Conservation (phyloP, 2,888 invertebrate species). For the Ennomos quercinarius region DNA sequence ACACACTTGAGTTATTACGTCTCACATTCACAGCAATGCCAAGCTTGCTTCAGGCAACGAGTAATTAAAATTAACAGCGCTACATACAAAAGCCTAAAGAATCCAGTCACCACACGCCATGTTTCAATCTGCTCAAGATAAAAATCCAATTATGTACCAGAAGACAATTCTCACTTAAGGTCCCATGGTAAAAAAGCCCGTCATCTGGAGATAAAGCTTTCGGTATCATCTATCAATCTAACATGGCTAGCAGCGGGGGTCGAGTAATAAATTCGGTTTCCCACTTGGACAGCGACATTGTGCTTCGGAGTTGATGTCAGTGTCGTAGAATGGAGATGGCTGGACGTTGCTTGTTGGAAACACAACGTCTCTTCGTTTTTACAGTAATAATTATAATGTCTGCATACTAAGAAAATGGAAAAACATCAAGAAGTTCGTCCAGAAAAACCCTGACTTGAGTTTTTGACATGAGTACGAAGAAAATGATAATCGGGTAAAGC, state of each 20-base stretch:
- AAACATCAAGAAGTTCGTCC: no score
- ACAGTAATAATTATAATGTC: no score
- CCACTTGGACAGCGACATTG: constrained; percentile 41
- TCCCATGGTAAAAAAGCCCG: constrained; percentile 63
- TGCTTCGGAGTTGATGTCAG: constrained; percentile 12
- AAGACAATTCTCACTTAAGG: constrained; percentile 78
- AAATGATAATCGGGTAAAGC: no score
- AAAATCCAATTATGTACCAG: constrained; percentile 72
- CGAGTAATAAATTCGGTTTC: constrained; percentile 68
- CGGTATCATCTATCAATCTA: constrained; percentile 81
- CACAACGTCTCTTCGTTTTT: neutral
- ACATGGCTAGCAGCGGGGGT: constrained; percentile 73
- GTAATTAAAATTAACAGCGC: constrained; percentile 10
- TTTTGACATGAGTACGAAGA: no score
- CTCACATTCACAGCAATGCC: no score
- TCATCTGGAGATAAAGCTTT: constrained; percentile 60
- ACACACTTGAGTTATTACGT: no score
- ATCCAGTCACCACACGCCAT: constrained; percentile 35
- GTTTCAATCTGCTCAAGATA: constrained; percentile 57
- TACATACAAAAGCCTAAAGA: constrained; percentile 17
- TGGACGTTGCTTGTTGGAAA: constrained; percentile 14
- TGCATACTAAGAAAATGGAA: no score
- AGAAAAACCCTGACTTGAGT: no score
- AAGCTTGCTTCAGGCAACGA: no score
- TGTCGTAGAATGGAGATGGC: constrained; percentile 7